Base-by-base conservation (phyloP, 2,113 vertebrate species). In the Ondatra zibethicus region DNA sequence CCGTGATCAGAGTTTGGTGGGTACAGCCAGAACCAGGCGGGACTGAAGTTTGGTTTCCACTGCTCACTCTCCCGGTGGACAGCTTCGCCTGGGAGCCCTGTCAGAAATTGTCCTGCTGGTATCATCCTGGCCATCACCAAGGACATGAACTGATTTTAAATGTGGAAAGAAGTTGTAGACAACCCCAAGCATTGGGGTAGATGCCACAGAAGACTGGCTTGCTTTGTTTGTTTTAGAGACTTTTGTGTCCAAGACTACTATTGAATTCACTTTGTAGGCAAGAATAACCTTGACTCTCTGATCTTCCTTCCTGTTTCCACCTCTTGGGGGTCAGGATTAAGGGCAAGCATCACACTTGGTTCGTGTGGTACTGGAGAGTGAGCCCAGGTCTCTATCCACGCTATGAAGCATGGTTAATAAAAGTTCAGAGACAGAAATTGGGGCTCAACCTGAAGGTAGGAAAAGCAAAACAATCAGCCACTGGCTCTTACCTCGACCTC, bases 71-170 rank as follows among this genome's bases (percentile, higher is more conserved):
- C 50, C 45, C 39, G 82, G 31, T 19, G 3, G 63, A 17, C n/a
- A 66, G 19, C 58, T 36, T n/a, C 33, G 39, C 27, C 72, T 17
- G 5, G 58, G 50, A 61, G 33, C 21, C 33, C n/a, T 13, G 5
- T 55, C 58, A 89, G 50, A 89, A 61, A 82, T 31, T 61, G 42
- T 82, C 45, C n/a, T 96, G 63, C 65, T 82, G 45, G 61, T 58
- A 50, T 39, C 55, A 36, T 73, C 29, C 12, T 76, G 5, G 23
- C 23, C 70, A 65, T 65, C 88, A 86, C 12, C 6, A 94, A 52
- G 39, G 17, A 36, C 78, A 93, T 88, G 45, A 87, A 80, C 23
- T n/a, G 72, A 58, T 76, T 77, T 66, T 33, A 92, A 95, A 82
- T 23, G 17, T 66, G 11, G 10, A 9, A 19, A 45, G 27, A 80